Evolutionary conservation across 2,113 vertebrate genomes (phyloP).

Genomic region (Pithys albifrons): DNA sequence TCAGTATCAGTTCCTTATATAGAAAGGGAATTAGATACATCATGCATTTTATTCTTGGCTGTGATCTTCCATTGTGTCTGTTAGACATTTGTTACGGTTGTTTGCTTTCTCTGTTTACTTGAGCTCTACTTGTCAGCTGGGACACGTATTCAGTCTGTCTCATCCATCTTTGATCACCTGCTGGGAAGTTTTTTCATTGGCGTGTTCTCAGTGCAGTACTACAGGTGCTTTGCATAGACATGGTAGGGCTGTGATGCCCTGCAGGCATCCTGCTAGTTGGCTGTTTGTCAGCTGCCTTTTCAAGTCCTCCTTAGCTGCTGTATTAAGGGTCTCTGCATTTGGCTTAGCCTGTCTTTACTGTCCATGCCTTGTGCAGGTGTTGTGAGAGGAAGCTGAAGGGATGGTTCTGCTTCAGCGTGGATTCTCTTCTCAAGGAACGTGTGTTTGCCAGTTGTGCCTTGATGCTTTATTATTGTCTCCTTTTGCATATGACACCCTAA

Average conservation of each 20-base stretch:
- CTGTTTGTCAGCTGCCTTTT: neutral
- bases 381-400: neutral
- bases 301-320: neutral
- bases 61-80: constrained; percentile 16
- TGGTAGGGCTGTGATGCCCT: neutral
- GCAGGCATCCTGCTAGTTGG: neutral
- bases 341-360: neutral
- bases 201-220: neutral
- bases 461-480: neutral
- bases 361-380: fast-evolving
- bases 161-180: neutral
- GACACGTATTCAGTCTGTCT: neutral
- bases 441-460: neutral
- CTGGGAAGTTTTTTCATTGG: neutral
- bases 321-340: neutral
- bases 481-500: neutral
- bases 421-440: neutral
- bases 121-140: neutral
- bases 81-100: neutral
- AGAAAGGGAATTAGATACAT: neutral
- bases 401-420: neutral
- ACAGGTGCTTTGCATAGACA: neutral
- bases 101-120: neutral
- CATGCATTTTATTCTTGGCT: constrained; percentile 7
- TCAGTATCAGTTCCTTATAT: neutral